These are phyloP conservation scores for Reinhardtius hippoglossoides DNA, from an alignment of 2,113 vertebrate genomes.

Conservation along the genomic window DNA sequence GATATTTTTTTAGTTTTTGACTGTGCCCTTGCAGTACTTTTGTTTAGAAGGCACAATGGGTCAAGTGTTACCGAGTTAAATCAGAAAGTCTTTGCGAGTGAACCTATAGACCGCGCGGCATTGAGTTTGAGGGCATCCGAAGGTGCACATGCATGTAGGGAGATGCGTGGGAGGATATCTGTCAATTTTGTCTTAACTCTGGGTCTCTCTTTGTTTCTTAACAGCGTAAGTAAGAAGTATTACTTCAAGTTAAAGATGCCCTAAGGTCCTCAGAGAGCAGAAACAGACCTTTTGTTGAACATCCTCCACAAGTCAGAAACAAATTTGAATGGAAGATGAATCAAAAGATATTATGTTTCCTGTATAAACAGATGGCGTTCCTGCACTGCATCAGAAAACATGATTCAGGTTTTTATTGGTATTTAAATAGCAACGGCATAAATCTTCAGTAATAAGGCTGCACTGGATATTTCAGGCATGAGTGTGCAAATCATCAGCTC, in stretches of 20 bases:
- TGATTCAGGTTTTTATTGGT: slow-evolving; percentile 36
- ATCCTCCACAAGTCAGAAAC: neutral
- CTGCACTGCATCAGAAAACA: slow-evolving; percentile 21
- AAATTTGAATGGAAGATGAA: slow-evolving; percentile 19
- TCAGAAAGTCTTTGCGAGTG: slow-evolving; percentile 9
- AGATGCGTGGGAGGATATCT: slow-evolving; percentile 29
- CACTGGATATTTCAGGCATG: slow-evolving; percentile 47
- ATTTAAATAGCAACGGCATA: slow-evolving; percentile 38
- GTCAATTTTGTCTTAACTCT: slow-evolving; percentile 4
- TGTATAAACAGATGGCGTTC: slow-evolving; percentile 33
- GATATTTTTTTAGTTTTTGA: neutral
- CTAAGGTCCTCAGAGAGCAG: slow-evolving; percentile 6
- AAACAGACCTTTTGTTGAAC: slow-evolving; percentile 10
- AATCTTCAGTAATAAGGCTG: slow-evolving; percentile 15
- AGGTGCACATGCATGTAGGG: slow-evolving; percentile 44
- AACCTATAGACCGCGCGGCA: slow-evolving; percentile 18
- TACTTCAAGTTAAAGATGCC: slow-evolving; percentile 17
- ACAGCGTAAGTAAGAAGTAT: neutral
- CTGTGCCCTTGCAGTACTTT: neutral
- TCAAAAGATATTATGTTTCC: slow-evolving; percentile 32
- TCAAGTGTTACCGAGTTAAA: slow-evolving; percentile 40
- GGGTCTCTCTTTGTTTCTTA: slow-evolving; percentile 19
- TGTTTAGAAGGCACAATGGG: slow-evolving; percentile 1
- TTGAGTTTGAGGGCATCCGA: slow-evolving; percentile 3
- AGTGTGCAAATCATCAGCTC: slow-evolving; percentile 46